Percentiles rank a stretch among this genome's conserved stretches.
phyloP scores from a whole-genome alignment of 2,113 vertebrate genomes.

The Sclerurus mexicanus region DNA sequence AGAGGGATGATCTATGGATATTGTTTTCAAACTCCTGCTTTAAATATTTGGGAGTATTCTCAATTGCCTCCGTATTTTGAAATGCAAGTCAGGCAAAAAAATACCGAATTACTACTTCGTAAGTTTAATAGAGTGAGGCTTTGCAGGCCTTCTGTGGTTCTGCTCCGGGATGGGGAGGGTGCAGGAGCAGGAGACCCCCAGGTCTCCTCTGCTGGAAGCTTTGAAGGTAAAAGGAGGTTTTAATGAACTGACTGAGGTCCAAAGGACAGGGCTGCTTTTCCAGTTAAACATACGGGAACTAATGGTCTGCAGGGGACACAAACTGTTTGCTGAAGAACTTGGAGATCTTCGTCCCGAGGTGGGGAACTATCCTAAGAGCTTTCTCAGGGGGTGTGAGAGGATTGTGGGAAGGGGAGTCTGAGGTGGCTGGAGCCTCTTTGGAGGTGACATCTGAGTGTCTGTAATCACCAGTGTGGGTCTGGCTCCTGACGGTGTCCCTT shows the following conservation, averaged over 20 bases:
- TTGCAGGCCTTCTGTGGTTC: neutral
- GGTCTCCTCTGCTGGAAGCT: neutral
- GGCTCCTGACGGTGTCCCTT: neutral
- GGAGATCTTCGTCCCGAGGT: neutral
- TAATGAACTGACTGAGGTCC: conserved; percentile 60
- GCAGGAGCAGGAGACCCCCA: neutral
- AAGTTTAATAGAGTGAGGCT: neutral
- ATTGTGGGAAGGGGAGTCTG: neutral
- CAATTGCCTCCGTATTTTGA: conserved; percentile 29
- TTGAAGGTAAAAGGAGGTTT: conserved; percentile 57
- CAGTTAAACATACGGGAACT: conserved; percentile 31
- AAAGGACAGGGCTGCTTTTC: conserved; percentile 32
- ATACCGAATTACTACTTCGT: neutral
- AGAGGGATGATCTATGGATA: conserved; percentile 13
- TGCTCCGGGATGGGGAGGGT: neutral
- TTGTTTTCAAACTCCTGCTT: conserved; percentile 1
- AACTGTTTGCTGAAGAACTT: neutral
- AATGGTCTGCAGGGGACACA: neutral
- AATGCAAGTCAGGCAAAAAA: neutral
- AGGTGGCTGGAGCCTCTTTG: neutral
- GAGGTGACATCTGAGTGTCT: neutral
- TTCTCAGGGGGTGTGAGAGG: neutral
- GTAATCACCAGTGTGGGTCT: neutral
- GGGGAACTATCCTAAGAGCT: neutral
- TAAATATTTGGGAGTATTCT: conserved; percentile 34